Percentiles rank a stretch among this genome's conserved stretches.
Evolutionary conservation across 2,797 vertebrate species (phyloP).

Genomic region (Neomorphus geoffroyi): DNA sequence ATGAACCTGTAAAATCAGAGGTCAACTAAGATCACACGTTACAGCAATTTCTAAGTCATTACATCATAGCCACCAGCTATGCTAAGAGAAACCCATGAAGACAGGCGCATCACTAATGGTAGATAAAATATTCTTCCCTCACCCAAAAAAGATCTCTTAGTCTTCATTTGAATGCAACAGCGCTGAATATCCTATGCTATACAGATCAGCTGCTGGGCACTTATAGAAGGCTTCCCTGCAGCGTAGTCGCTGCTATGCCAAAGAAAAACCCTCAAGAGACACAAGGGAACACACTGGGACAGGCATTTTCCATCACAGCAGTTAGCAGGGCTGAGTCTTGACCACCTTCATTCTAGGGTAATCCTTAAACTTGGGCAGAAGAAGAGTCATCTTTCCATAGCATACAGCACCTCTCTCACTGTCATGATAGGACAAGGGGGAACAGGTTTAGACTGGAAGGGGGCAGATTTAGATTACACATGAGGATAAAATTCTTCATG

Average conservation of each 20-base stretch:
- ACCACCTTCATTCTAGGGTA: background rate
- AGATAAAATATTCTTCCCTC: background rate
- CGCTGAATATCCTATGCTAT: background rate
- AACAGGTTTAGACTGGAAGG: too few species aligned
- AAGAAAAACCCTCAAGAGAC: background rate
- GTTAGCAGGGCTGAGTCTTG: background rate
- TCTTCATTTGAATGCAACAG: background rate
- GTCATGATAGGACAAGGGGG: too few species aligned
- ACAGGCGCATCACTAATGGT: background rate
- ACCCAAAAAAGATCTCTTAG: background rate
- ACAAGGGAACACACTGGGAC: background rate
- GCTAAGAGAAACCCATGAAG: background rate
- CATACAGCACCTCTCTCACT: background rate
- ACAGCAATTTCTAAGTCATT: slow-evolving; percentile 9
- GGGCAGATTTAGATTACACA: too few species aligned
- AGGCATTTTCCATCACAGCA: background rate
- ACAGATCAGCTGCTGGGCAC: background rate
- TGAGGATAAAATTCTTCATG: too few species aligned
- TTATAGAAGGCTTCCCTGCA: background rate
- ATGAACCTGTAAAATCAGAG: slow-evolving; percentile 74
- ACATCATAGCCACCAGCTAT: background rate
- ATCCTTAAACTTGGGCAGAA: background rate
- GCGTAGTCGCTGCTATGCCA: background rate
- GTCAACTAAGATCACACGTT: slow-evolving; percentile 69
- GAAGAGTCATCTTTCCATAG: background rate